Conservation (phyloP, 2,888 invertebrate species). For the Dysmachus trigonus region DNA sequence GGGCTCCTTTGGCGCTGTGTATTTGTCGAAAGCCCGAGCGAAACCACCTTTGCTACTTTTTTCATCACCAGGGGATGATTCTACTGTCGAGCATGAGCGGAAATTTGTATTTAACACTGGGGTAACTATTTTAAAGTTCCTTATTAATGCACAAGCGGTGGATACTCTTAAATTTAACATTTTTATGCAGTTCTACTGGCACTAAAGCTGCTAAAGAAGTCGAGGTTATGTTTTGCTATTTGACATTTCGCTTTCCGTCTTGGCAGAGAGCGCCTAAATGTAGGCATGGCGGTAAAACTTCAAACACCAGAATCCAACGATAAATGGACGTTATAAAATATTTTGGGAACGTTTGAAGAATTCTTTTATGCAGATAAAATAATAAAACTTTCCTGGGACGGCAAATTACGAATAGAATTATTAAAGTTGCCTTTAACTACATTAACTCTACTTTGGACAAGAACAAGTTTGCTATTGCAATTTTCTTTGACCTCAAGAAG, state of each 20-base stretch:
- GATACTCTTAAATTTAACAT: neutral
- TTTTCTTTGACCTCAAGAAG: too few relatives aligned
- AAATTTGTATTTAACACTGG: neutral
- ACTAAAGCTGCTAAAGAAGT: neutral
- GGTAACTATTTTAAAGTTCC: neutral
- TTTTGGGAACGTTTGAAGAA: too few relatives aligned
- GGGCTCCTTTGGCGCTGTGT: conserved; percentile 65
- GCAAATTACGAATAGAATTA: too few relatives aligned
- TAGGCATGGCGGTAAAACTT: neutral
- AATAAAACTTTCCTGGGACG: too few relatives aligned
- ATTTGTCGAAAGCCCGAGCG: conserved; percentile 78
- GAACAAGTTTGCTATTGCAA: too few relatives aligned
- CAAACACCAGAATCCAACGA: neutral
- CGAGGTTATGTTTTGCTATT: neutral
- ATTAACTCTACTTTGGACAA: too few relatives aligned
- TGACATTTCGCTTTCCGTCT: neutral
- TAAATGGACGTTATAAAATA: neutral
- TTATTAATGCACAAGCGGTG: neutral
- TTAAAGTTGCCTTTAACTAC: too few relatives aligned
- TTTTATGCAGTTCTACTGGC: neutral
- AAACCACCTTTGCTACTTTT: conserved; percentile 68
- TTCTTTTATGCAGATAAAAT: too few relatives aligned
- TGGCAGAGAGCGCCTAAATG: neutral
- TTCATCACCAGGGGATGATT: neutral
- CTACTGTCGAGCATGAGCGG: neutral